Conservation (phyloP, 2,888 invertebrate genomes). For the Deilephila elpenor region DNA sequence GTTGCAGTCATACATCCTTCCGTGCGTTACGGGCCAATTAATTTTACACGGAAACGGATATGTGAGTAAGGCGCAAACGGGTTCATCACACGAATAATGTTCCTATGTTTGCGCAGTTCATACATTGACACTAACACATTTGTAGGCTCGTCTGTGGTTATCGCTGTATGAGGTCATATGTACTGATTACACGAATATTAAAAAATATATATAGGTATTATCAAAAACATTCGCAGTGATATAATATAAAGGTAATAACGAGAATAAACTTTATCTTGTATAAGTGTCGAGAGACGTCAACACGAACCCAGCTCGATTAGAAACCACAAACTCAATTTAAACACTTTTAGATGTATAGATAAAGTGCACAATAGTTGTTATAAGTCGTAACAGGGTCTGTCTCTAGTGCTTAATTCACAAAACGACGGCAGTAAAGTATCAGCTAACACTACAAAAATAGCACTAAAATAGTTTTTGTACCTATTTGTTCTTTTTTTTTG, state of each 20-base stretch:
- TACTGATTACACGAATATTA: no score
- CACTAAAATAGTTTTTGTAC: no score
- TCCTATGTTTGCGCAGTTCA: constrained; percentile 12
- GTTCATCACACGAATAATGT: constrained; percentile 70
- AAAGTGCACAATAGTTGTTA: neutral
- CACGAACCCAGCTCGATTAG: neutral
- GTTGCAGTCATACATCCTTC: constrained; percentile 80
- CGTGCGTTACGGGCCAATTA: constrained; percentile 79
- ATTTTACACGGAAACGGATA: constrained; percentile 82
- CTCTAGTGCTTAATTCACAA: neutral
- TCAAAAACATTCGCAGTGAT: neutral
- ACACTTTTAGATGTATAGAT: neutral
- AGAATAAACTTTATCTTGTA: neutral
- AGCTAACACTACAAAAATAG: neutral
- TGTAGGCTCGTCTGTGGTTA: constrained; percentile 43
- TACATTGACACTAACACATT: neutral
- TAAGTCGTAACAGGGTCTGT: neutral
- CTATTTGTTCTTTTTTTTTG: no score
- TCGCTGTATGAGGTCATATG: constrained; percentile 33
- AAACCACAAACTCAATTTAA: neutral
- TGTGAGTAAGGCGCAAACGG: constrained; percentile 75
- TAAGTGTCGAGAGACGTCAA: neutral
- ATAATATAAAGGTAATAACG: neutral
- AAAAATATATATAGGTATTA: no score
- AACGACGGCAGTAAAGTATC: neutral